A percentile compares a stretch with the other conserved stretches of the same genome.
Evolutionary conservation across 2,113 vertebrate species (phyloP).

Genomic region (Colaptes auratus): DNA sequence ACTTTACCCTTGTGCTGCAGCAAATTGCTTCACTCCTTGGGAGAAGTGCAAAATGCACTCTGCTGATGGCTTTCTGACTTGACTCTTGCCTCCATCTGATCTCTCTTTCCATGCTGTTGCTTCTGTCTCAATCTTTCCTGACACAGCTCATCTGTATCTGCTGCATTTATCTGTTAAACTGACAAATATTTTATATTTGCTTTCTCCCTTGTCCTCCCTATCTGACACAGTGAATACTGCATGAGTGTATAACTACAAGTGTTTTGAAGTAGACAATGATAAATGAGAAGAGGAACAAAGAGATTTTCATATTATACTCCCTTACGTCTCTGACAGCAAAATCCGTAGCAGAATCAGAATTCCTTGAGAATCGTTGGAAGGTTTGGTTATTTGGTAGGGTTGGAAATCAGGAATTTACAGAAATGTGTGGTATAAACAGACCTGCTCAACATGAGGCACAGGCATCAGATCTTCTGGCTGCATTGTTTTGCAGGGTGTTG

Average conservation of each 20-base stretch:
- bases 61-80: rapidly evolving
- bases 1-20: background rate
- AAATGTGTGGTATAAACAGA: background rate
- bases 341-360: background rate
- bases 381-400: background rate
- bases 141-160: background rate
- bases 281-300: background rate
- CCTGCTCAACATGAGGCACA: rapidly evolving
- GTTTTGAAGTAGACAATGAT: background rate
- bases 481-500: background rate
- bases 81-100: background rate
- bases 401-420: background rate
- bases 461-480: background rate
- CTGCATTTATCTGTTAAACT: background rate
- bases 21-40: background rate
- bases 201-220: background rate
- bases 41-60: background rate
- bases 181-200: background rate
- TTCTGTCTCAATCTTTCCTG: background rate
- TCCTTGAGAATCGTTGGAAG: background rate
- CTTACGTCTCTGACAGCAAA: background rate
- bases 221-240: background rate
- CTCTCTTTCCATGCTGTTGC: background rate
- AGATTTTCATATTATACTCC: background rate
- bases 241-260: background rate